phyloP scores from a whole-genome alignment of 2,113 vertebrate species.

The Cheirogaleus medius region DNA sequence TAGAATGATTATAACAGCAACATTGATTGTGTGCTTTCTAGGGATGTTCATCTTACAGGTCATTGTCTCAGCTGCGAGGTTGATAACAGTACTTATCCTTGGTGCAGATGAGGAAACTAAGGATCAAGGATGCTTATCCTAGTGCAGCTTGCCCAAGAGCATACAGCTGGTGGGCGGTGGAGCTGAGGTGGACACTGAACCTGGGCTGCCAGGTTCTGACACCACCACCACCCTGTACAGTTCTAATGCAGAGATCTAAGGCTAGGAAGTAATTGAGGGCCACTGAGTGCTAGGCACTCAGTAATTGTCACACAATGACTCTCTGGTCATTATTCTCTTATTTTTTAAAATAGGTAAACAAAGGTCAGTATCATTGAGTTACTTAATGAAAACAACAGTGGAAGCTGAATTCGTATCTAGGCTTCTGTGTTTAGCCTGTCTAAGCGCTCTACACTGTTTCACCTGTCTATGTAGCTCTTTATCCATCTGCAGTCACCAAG shows the following conservation, averaged over 20 bases:
- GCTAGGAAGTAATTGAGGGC: no score
- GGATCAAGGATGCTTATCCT: not conserved
- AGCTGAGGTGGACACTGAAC: not conserved
- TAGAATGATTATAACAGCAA: not conserved
- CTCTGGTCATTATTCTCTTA: not conserved
- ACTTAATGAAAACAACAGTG: not conserved
- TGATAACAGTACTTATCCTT: not conserved
- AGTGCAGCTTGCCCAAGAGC: not conserved
- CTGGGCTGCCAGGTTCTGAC: not conserved
- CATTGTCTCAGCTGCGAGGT: not conserved
- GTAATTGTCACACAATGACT: not conserved
- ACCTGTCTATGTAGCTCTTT: not conserved
- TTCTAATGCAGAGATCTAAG: not conserved
- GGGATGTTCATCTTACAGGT: not conserved
- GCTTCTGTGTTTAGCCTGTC: not conserved
- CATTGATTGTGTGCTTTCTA: not conserved
- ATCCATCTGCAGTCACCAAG: not conserved
- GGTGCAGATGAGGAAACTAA: not conserved
- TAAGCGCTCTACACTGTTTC: not conserved
- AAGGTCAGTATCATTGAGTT: not conserved
- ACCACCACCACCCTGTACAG: accelerated
- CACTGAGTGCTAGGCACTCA: not conserved
- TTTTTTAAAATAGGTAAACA: not conserved
- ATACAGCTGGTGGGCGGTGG: not conserved
- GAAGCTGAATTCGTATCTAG: not conserved